A percentile compares a stretch with the other conserved stretches of the same genome.
These are phyloP conservation scores for Drosophila testacea DNA, from an alignment of 2,888 invertebrate genomes.

Conservation along the genomic window DNA sequence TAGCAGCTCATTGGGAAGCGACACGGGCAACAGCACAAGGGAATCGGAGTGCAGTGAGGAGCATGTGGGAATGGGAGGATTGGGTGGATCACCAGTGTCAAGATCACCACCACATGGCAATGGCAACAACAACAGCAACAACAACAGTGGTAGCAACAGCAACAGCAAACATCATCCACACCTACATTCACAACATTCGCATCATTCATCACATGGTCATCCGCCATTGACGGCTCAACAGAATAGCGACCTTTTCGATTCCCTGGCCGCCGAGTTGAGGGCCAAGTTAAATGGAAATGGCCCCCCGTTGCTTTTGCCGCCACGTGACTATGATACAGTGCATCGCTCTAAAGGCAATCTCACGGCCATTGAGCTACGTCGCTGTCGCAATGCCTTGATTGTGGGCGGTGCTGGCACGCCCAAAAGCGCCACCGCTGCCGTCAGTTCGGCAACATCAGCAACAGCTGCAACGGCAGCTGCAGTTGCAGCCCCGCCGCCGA, in stretches of 20 bases:
- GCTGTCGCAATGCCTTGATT: slow-evolving; percentile 84
- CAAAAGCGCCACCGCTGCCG: slow-evolving; percentile 52
- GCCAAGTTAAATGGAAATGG: slow-evolving; percentile 89
- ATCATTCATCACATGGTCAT: slow-evolving; percentile 47
- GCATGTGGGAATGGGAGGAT: slow-evolving; percentile 77
- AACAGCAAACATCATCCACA: slow-evolving; percentile 42
- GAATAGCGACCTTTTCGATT: slow-evolving; percentile 93
- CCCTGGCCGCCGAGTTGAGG: slow-evolving; percentile 95
- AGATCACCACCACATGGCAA: slow-evolving; percentile 74
- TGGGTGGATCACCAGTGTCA: slow-evolving; percentile 82
- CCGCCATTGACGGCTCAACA: slow-evolving; percentile 82
- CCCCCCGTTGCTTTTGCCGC: slow-evolving; percentile 94
- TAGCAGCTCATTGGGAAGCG: slow-evolving; percentile 91
- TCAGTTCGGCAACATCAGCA: slow-evolving; percentile 84
- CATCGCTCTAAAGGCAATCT: slow-evolving; percentile 90
- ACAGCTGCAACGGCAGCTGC: slow-evolving; percentile 7
- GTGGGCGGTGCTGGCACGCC: slow-evolving; percentile 81
- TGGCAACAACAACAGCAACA: slow-evolving; percentile 22
- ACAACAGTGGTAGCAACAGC: slow-evolving; percentile 15
- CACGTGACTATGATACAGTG: slow-evolving; percentile 97
- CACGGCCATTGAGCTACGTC: slow-evolving; percentile 89
- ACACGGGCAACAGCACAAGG: slow-evolving; percentile 89
- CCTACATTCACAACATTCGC: slow-evolving; percentile 33
- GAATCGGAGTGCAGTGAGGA: slow-evolving; percentile 91
- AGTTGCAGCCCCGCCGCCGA: slow-evolving; percentile 26